Percentiles rank a stretch among this genome's conserved stretches.
Conservation (phyloP, 2,888 invertebrate species). For the Cyclophora albipunctata region DNA sequence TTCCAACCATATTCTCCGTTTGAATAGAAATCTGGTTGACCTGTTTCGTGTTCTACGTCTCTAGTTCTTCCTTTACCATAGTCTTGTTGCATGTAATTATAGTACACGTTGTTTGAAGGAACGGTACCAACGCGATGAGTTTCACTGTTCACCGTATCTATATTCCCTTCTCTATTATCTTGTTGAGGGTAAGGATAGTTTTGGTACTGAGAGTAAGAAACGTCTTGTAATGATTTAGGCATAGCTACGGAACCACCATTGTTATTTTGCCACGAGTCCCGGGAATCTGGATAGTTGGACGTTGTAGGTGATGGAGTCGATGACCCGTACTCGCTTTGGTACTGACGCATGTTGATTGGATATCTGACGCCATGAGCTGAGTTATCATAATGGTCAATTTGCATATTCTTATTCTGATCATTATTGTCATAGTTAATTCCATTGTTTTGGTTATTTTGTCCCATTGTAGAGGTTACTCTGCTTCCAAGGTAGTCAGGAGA, state of each 20-base stretch:
- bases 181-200: slow-evolving; percentile 43
- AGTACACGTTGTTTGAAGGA: slow-evolving; percentile 54
- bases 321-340: slow-evolving; percentile 49
- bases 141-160: slow-evolving; percentile 43
- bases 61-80: slow-evolving; percentile 40
- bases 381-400: slow-evolving; percentile 64
- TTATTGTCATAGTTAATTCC: slow-evolving; percentile 38
- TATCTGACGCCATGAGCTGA: slow-evolving; percentile 57
- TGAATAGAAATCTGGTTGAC: slow-evolving; percentile 49
- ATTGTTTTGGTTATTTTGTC: no score
- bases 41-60: slow-evolving; percentile 48
- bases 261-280: slow-evolving; percentile 52
- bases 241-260: slow-evolving; percentile 36
- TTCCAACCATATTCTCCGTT: slow-evolving; percentile 71
- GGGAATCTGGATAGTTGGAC: slow-evolving; percentile 45
- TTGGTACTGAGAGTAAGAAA: slow-evolving; percentile 42
- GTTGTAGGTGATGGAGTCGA: slow-evolving; percentile 47
- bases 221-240: slow-evolving; percentile 51
- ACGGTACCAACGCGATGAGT: slow-evolving; percentile 51
- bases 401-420: slow-evolving; percentile 48
- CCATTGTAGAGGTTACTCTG: slow-evolving; percentile 43
- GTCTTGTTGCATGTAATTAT: slow-evolving; percentile 58
- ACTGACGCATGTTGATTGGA: slow-evolving; percentile 44
- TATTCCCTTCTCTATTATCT: slow-evolving; percentile 33
- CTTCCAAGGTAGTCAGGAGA: slow-evolving; percentile 47